phyloP scores from a whole-genome alignment of 2,797 vertebrate genomes.

The Squalus acanthias region DNA sequence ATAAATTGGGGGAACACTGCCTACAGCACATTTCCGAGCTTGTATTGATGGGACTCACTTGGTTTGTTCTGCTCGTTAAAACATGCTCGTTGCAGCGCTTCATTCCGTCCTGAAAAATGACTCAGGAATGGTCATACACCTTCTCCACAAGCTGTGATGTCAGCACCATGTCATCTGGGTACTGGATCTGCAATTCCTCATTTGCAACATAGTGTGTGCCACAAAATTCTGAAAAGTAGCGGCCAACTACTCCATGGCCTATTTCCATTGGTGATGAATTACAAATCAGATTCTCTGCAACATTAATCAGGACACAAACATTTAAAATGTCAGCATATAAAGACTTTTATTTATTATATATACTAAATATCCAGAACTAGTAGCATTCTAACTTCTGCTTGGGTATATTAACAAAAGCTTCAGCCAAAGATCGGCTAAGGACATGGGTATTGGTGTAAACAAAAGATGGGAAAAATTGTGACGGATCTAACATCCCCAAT shows the following conservation, averaged over 20 bases:
- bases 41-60: not conserved
- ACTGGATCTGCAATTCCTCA: slow-evolving; percentile 77
- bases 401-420: not conserved
- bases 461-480: not conserved
- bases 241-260: slow-evolving; percentile 83
- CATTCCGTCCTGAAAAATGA: not conserved
- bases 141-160: slow-evolving; percentile 67
- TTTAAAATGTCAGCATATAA: not conserved
- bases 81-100: no score
- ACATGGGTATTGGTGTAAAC: not conserved
- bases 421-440: not conserved
- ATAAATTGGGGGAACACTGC: no score
- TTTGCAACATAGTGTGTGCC: slow-evolving; percentile 80
- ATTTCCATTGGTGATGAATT: slow-evolving; percentile 82
- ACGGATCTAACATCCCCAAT: not conserved
- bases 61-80: not conserved
- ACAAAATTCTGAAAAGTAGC: slow-evolving; percentile 85
- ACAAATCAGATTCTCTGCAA: slow-evolving; percentile 84
- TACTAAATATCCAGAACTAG: not conserved
- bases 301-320: slow-evolving; percentile 40
- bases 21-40: not conserved
- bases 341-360: not conserved
- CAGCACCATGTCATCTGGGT: slow-evolving; percentile 77
- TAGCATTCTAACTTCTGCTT: not conserved
- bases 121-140: slow-evolving; percentile 56